These are phyloP conservation scores for Mola mola DNA, from an alignment of 2,113 vertebrate genomes.

Conservation along the genomic window DNA sequence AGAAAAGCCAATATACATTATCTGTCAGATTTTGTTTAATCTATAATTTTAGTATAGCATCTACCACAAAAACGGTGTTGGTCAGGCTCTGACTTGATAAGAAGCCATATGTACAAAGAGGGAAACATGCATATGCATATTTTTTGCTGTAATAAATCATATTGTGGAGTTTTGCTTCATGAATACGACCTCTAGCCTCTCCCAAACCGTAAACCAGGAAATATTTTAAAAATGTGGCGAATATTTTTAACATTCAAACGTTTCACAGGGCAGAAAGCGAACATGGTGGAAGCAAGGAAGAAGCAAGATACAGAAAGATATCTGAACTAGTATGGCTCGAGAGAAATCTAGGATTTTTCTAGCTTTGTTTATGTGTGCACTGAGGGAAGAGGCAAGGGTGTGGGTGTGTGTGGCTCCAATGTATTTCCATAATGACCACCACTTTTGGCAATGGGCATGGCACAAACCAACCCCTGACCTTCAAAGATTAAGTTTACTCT, in stretches of 20 bases:
- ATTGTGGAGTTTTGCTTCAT: constrained; percentile 14
- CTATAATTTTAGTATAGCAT: no score
- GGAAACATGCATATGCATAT: constrained; percentile 29
- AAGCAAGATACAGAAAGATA: constrained; percentile 2
- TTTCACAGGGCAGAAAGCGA: constrained; percentile 1
- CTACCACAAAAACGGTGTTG: no score
- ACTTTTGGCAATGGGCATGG: constrained; percentile 36
- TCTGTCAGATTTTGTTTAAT: no score
- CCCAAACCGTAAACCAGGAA: no score
- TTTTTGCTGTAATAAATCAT: constrained; percentile 24
- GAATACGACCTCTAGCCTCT: no score
- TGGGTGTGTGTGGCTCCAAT: constrained; percentile 1
- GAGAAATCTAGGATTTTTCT: no score
- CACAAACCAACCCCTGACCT: constrained; percentile 46
- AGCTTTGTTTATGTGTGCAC: constrained; percentile 23
- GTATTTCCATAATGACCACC: constrained; percentile 40
- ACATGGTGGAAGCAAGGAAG: not conserved
- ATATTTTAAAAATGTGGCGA: no score
- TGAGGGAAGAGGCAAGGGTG: not conserved
- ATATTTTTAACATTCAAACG: constrained; percentile 10
- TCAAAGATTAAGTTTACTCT: constrained; percentile 48
- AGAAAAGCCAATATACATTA: no score
- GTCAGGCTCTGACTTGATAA: no score
- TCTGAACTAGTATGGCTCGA: not conserved
- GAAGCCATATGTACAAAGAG: constrained; percentile 22